Evolutionary conservation across 1,140 invertebrate species (phyloP).

Genomic region (Cherax destructor): DNA sequence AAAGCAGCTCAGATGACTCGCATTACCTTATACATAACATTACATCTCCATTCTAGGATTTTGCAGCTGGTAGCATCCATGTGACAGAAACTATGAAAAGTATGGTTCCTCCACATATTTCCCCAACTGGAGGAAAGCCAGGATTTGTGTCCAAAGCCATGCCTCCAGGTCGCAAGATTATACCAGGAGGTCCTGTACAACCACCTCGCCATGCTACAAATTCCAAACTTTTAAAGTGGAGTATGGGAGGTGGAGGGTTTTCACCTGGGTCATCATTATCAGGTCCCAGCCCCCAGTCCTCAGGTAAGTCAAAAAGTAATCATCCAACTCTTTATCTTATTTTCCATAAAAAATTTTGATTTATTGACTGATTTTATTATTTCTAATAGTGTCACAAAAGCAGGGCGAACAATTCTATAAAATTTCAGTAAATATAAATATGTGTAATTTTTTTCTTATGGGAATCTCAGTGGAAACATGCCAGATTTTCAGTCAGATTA

Average conservation of each 20-base stretch:
- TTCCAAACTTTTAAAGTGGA: slow-evolving; percentile 43
- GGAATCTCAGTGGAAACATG: too few relatives aligned
- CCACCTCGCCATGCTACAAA: slow-evolving; percentile 56
- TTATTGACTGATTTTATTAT: too few relatives aligned
- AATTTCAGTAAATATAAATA: too few relatives aligned
- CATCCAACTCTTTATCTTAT: too few relatives aligned
- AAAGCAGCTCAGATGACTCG: too few relatives aligned
- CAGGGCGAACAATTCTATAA: too few relatives aligned
- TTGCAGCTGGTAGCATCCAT: slow-evolving; percentile 46
- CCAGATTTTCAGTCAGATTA: too few relatives aligned
- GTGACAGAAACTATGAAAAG: slow-evolving; percentile 54
- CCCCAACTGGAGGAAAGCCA: slow-evolving; percentile 44
- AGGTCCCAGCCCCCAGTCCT: slow-evolving; percentile 49
- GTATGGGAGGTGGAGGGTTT: slow-evolving; percentile 25
- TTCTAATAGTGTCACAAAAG: too few relatives aligned
- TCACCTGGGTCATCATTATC: slow-evolving; percentile 52
- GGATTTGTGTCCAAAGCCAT: slow-evolving; percentile 36
- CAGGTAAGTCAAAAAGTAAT: slow-evolving; percentile 16
- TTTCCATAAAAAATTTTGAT: too few relatives aligned
- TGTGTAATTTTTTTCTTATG: too few relatives aligned
- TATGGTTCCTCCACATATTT: slow-evolving; percentile 58
- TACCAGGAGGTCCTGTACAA: slow-evolving; percentile 22
- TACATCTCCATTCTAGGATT: slow-evolving; percentile 28
- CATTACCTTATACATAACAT: too few relatives aligned
- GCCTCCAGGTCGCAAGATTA: slow-evolving; percentile 54